A percentile compares a stretch with the other conserved stretches of the same genome.
Evolutionary conservation across 2,797 vertebrate species (phyloP).

Genomic region (Sebastolobus altivelis): DNA sequence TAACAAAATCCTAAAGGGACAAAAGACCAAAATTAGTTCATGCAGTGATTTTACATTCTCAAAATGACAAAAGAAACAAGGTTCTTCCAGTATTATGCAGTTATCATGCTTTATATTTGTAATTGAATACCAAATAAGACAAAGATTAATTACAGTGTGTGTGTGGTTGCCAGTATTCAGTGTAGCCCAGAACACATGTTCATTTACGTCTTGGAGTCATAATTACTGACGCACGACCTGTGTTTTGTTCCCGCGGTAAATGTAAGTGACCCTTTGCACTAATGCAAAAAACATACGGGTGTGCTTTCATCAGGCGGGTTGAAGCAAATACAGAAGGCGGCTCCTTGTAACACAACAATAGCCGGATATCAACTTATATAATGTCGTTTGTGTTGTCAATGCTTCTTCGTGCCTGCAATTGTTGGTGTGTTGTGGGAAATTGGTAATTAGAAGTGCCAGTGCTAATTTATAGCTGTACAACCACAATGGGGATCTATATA

Average conservation of each 20-base stretch:
- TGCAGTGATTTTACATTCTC: background rate
- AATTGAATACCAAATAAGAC: background rate
- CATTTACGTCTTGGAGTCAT: background rate
- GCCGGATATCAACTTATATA: background rate
- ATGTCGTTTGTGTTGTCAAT: background rate
- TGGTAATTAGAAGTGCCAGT: background rate
- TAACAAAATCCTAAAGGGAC: background rate
- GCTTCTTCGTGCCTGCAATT: background rate
- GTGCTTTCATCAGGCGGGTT: background rate
- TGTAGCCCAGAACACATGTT: background rate
- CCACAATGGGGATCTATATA: background rate
- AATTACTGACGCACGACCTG: too few species aligned
- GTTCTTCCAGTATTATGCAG: background rate
- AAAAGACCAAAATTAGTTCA: background rate
- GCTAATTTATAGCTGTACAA: background rate
- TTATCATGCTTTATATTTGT: background rate
- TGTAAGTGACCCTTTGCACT: background rate
- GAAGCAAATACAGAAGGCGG: background rate
- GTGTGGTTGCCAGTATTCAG: background rate
- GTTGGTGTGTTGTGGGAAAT: background rate
- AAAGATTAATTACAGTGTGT: background rate
- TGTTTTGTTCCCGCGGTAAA: background rate
- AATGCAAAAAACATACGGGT: background rate
- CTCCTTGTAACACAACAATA: slow-evolving; percentile 18
- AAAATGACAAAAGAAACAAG: background rate